These are phyloP conservation scores for Eulemur rubriventer DNA, from an alignment of 2,797 vertebrate species.

Conservation along the genomic window DNA sequence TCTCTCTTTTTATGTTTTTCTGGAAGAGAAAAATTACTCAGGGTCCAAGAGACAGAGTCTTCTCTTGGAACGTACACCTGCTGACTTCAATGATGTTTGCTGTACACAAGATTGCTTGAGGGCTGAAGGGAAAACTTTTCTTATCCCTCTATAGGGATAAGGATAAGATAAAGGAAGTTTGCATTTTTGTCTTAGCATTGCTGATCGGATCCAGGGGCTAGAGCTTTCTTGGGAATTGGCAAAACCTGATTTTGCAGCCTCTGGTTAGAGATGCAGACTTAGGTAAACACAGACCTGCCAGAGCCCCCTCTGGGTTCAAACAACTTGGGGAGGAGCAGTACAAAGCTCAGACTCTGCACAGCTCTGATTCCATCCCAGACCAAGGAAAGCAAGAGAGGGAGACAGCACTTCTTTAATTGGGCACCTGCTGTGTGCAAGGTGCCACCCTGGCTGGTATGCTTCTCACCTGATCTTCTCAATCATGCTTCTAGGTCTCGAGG, in stretches of 20 bases:
- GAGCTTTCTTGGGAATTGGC: background rate
- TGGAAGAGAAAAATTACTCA: slow-evolving; percentile 56
- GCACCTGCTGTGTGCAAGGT: background rate
- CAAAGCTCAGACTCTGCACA: background rate
- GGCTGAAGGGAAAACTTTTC: slow-evolving; percentile 21
- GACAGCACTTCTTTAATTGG: background rate
- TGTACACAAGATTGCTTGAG: slow-evolving; percentile 6
- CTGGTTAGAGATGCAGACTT: background rate
- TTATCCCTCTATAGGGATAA: background rate
- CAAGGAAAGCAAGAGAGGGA: background rate
- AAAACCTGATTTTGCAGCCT: background rate
- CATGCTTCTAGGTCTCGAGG: background rate
- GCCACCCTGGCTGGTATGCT: background rate
- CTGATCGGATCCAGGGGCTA: background rate
- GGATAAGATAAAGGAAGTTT: background rate
- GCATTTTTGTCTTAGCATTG: slow-evolving; percentile 24
- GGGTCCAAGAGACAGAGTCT: slow-evolving; percentile 49
- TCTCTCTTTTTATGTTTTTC: slow-evolving; percentile 71
- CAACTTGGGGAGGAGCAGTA: background rate
- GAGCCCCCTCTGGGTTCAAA: background rate
- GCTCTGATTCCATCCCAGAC: background rate
- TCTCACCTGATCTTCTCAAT: background rate
- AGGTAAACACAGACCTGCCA: background rate
- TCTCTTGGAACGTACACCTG: slow-evolving; percentile 56
- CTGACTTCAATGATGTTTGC: slow-evolving; percentile 53